Evolutionary conservation across 2,888 invertebrate species (phyloP), one percentile per base, ranked within the genome.

Genomic region (Aspidapion aeneum): DNA sequence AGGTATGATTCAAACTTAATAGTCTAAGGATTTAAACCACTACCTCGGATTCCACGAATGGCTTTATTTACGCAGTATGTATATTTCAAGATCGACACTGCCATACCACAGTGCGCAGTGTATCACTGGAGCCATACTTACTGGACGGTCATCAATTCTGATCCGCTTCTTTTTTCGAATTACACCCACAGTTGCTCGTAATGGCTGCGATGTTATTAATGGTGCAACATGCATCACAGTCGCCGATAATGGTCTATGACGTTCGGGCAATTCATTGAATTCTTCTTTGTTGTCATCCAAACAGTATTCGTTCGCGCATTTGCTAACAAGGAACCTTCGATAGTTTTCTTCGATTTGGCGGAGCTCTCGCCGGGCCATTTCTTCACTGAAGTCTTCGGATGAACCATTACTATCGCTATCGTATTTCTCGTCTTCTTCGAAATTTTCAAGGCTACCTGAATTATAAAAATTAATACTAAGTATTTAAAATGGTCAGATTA

Each of bases 341-440:
- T 75, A 76, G 64, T 76, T 76, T 63, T 74, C 71, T 63, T 76
- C 76, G 51, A 74, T 74, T 62, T 70, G 71, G 16, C 72, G 68
- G 35, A 76, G 58, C 65, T 71, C 71, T 12, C 65, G 61, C 16
- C 75, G 63, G 7, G 71, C 66, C 54, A 61, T 60, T 55, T 70
- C 71, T 48, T 74, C 73, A 21, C 63, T 57, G 16, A 66, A 63
- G 20, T 66, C 62, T 18, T 55, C 59, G 21, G 50, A 50, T 20
- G 52, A 54, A n/a, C n/a, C n/a, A 19, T 57, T 35, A 21, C 56
- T 57, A 54, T n/a, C n/a, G n/a, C n/a, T n/a, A n/a, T n/a, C n/a
- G n/a, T n/a, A n/a, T n/a, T n/a, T n/a, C 17, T 17, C 18, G 58
- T 50, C 17, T 1, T 56, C 52, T 55, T 56, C 51, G 60, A 61